Evolutionary conservation across 1,140 invertebrate genomes (phyloP).

Genomic region (Ceratosolen solmsi): DNA sequence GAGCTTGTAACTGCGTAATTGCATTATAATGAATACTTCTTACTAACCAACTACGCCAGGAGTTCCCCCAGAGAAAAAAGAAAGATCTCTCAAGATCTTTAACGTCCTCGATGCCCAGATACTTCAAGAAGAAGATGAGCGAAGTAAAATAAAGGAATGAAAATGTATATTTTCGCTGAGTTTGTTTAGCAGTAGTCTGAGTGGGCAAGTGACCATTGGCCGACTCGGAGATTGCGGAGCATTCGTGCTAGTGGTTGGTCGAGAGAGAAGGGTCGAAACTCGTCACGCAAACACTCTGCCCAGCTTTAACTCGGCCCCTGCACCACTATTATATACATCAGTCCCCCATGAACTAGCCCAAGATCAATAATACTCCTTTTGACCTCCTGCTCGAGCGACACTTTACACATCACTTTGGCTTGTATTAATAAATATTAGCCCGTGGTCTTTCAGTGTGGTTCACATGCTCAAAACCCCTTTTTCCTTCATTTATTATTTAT

Average conservation of each 20-base stretch:
- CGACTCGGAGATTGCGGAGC: slow-evolving; percentile 10
- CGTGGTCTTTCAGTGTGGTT: too few species aligned
- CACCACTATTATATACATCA: neutral
- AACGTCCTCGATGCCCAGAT: neutral
- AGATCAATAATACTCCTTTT: slow-evolving; percentile 3
- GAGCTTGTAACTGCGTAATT: neutral
- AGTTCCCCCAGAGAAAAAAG: neutral
- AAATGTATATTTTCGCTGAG: neutral
- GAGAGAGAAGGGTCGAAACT: neutral
- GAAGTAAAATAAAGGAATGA: neutral
- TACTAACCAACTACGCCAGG: neutral
- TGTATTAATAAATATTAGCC: too few species aligned
- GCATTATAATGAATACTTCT: neutral
- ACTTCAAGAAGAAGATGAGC: neutral
- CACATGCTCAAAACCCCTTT: too few species aligned
- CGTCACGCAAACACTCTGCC: slow-evolving; percentile 3
- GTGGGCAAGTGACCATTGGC: slow-evolving; percentile 2
- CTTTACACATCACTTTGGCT: neutral
- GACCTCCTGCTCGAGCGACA: neutral
- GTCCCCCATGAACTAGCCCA: neutral
- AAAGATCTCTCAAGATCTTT: neutral
- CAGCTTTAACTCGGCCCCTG: neutral
- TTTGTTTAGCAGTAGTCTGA: neutral
- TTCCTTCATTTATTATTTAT: too few species aligned
- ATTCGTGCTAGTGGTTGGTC: neutral